These are phyloP conservation scores for Chauna torquata DNA, from an alignment of 2,113 vertebrate genomes.

Conservation along the genomic window DNA sequence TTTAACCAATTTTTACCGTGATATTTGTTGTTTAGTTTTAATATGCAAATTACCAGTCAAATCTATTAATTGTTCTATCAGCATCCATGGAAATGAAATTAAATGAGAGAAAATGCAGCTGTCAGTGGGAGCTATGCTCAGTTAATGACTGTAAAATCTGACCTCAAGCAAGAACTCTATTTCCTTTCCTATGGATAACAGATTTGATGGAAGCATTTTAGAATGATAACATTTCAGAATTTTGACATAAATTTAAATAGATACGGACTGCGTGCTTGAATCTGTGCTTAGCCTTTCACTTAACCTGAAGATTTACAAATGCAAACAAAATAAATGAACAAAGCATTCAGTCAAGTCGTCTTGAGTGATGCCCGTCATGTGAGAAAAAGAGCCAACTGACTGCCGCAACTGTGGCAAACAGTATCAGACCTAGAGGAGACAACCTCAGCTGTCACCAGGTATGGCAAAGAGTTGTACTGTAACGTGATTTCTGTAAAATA, in stretches of 20 bases:
- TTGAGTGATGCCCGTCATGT: not conserved
- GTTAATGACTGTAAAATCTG: conserved; percentile 20
- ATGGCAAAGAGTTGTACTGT: not conserved
- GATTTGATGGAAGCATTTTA: conserved; percentile 22
- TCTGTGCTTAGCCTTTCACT: conserved; percentile 38
- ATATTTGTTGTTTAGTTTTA: not conserved
- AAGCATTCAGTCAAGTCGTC: not conserved
- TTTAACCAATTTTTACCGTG: not conserved
- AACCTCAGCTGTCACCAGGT: not conserved
- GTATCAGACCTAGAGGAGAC: not conserved
- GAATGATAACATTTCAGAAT: conserved; percentile 23
- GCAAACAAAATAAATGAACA: conserved; percentile 17
- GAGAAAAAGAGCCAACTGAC: not conserved
- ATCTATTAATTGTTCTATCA: conserved; percentile 5
- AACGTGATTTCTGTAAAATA: not conserved
- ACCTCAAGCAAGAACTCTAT: conserved; percentile 5
- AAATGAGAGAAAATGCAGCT: conserved; percentile 33
- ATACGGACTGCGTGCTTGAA: not conserved
- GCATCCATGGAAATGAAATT: not conserved
- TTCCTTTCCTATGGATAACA: not conserved
- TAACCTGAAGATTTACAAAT: conserved; percentile 19
- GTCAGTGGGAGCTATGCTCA: not conserved
- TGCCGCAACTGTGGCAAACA: not conserved
- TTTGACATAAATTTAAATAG: conserved; percentile 37
- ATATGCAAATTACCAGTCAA: not conserved